Conservation (phyloP, 2,797 vertebrate species). For the Dipus sagitta region DNA sequence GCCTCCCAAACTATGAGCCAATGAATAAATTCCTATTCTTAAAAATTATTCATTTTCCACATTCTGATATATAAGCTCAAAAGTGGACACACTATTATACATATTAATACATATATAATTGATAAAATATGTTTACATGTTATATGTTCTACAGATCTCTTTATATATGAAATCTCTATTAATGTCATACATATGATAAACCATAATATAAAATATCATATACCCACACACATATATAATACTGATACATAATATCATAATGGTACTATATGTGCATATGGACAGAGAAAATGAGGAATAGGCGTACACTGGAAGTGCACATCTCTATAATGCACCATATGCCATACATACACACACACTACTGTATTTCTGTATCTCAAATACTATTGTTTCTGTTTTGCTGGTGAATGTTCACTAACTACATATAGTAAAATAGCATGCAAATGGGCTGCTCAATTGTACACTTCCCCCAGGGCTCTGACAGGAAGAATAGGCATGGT, state of each 20-base stretch:
- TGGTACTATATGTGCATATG: background rate
- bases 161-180: too few species aligned
- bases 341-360: background rate
- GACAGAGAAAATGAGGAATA: background rate
- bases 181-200: too few species aligned
- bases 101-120: background rate
- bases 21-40: background rate
- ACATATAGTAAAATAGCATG: background rate
- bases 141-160: background rate
- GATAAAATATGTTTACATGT: background rate
- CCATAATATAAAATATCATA: too few species aligned
- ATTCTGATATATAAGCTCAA: background rate
- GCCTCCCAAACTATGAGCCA: background rate
- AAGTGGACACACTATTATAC: background rate
- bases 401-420: background rate
- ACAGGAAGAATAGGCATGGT: background rate
- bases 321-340: background rate
- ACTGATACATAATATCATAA: background rate
- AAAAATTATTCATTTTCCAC: background rate
- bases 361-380: background rate
- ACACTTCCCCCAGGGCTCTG: background rate
- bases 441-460: background rate
- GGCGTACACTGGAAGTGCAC: too few species aligned
- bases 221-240: too few species aligned
- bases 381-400: background rate